Evolutionary conservation across 2,113 vertebrate species (phyloP), one percentile per base, ranked within the genome.

Genomic region (Hipposideros armiger): DNA sequence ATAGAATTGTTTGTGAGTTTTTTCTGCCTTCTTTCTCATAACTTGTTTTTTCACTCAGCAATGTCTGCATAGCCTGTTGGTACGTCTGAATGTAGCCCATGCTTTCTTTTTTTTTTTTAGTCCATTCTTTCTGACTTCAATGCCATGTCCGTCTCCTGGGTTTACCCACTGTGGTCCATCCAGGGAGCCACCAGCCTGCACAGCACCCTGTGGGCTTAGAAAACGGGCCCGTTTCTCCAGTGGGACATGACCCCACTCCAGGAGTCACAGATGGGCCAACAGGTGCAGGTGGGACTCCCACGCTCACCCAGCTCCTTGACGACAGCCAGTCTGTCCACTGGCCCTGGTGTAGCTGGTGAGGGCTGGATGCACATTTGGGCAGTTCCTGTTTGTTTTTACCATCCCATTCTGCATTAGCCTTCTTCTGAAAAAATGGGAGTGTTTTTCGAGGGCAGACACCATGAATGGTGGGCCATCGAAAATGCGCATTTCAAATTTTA

Each of bases 351-450:
- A n/a, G 81, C 50, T 26, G 0, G 36, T 14, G 64, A 3, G 67
- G 67, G 24, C 17, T 1, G 22, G 16, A 1, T 14, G 14, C 36
- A 28, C 11, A 13, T 0, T 1, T 2, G 19, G 58, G 42, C 69
- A 26, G 74, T 20, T 76, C 60, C 76, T 28, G 20, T 6, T 19
- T 10, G 20, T 19, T 3, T 20, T 17, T 28, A 24, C 4, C 4
- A 1, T 32, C 42, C 24, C 76, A 1, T 15, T 50, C 45, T 32
- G 14, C 20, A 2, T 9, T 24, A 2, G 20, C 58, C 58, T 30
- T 24, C 66, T 3, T 1, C 26, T 11, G 32, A 67, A 28, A 45
- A 67, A 76, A 76, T 0, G 3, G 15, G 42, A n/a, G 7, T 3
- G 40, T 6, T 22, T 14, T n/a, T 83, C 77, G 47, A 56, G 24